Evolutionary conservation across 2,888 invertebrate genomes (phyloP), one percentile per base, ranked within the genome.

Genomic region (Vannuccia rotundouncinata): DNA sequence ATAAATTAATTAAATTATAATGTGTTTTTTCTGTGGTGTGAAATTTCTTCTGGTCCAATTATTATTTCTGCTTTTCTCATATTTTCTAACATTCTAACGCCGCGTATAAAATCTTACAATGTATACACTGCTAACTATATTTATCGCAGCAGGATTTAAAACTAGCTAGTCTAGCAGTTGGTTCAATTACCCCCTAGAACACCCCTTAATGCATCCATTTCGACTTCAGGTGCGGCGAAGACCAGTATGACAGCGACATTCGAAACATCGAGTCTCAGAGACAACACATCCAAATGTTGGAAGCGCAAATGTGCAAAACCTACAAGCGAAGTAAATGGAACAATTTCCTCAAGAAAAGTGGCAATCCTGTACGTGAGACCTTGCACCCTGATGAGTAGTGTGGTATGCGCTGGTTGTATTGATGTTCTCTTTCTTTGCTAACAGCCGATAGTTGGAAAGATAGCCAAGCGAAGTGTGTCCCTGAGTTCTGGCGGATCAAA

Each of bases 271-370:
- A 66, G 66, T 66, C 66, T 2, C 66, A 66, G 25, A 17, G 66
- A 22, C 66, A 66, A 66, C 66, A 66, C 25, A 66, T 66, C 2
- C 66, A 66, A 22, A 66, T 66, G 66, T 22, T 66, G 66, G 66
- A 66, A 22, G 66, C 66, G 66, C 66, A 66, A 66, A 66, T 66
- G 66, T 66, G 66, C 66, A 66, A 66, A 27, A 66, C 66, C 66
- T 66, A 66, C 66, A 66, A 66, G 66, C 66, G 66, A 2, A 66
- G 66, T 27, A 66, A 66, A 22, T 66, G 66, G 66, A 66, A 66
- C 22, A 66, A 66, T 27, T 66, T 66, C 25, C 66, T 66, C 2
- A 66, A 66, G 66, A 66, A 66, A 66, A 66, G 66, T 66, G 66
- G 66, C 2, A 66, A 66, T 22, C 66, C 66, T 5, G 66, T 66